Base-by-base conservation (phyloP, 2,113 vertebrate species). In the Ceyx margarethae region DNA sequence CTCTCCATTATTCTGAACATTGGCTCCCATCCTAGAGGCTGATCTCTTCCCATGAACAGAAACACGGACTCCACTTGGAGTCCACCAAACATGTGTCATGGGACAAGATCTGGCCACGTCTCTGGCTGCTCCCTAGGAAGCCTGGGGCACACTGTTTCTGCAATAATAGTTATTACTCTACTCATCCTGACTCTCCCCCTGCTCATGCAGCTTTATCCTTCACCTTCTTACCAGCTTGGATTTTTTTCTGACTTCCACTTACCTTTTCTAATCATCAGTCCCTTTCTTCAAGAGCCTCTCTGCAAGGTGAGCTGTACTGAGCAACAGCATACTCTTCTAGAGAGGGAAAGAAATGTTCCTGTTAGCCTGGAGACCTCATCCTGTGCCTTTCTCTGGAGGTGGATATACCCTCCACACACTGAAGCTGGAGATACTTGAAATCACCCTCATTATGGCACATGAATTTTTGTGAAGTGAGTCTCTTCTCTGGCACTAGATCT, bases 301-400 rank as follows among this genome's bases (percentile, higher is more conserved):
- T 83, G 86, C 97, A 97, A 67, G 96, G 97, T 48, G 87, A 93
- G 4, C 2, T 62, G 33, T 97, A 97, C 48, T 97, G 96, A 83
- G 87, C 76, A 87, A 97, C 73, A 76, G 97, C 95, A 85, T 93
- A 96, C 60, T 97, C 97, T 81, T 96, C 97, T 97, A 93, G 50
- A 96, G 82, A 51, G 40, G 45, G 26, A 91, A 33, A 67, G 3
- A 73, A 88, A 89, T 1, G 3, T 45, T 76, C 16, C 11, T 6
- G 4, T 93, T 64, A 88, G 9, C n/a, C 21, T 56, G 31, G 8
- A 74, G 21, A 80, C 14, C 5, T 8, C 11, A 26, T 81, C 11
- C 19, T 4, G 4, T n/a, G 25, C n/a, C 37, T 56, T 81, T 69
- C 26, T 35, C n/a, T 60, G 21, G 31, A 37, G 25, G 15, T 48